phyloP scores from a whole-genome alignment of 1,140 invertebrate genomes.

The Leptopilina boulardi region DNA sequence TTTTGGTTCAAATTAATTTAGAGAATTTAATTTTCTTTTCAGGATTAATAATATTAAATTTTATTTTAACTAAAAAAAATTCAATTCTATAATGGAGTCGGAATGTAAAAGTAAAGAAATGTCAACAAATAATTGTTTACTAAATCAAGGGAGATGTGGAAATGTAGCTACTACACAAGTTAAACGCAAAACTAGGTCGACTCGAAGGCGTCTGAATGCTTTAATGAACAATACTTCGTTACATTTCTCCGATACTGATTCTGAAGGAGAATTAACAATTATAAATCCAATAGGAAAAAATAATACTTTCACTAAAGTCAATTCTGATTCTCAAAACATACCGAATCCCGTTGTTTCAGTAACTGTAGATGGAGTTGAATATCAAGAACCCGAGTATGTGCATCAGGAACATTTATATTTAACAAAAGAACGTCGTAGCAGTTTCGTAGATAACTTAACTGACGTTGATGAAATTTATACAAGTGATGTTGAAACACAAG shows the following conservation, averaged over 20 bases:
- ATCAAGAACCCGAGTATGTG: not conserved
- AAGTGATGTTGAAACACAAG: constrained; percentile 62
- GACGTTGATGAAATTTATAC: constrained; percentile 72
- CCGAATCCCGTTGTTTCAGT: constrained; percentile 66
- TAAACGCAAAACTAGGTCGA: constrained; percentile 69
- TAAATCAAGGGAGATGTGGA: not conserved
- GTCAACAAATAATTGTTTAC: not conserved
- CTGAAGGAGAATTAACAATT: constrained; percentile 68
- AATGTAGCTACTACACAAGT: constrained; percentile 55
- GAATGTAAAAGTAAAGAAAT: not conserved
- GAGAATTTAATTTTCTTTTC: not conserved
- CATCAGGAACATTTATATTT: constrained; percentile 14
- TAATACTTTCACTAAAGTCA: not conserved
- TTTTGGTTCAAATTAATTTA: not conserved
- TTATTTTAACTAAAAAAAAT: not conserved
- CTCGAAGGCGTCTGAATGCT: constrained; percentile 67
- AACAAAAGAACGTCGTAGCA: constrained; percentile 48
- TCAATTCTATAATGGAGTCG: not conserved
- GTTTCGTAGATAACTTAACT: constrained; percentile 66
- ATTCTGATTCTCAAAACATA: not conserved
- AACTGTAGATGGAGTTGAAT: constrained; percentile 57
- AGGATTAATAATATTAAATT: not conserved
- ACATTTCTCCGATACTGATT: constrained; percentile 74
- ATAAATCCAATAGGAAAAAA: constrained; percentile 37
- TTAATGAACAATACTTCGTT: constrained; percentile 71